phyloP scores from a whole-genome alignment of 2,113 vertebrate species.

The Ia io region DNA sequence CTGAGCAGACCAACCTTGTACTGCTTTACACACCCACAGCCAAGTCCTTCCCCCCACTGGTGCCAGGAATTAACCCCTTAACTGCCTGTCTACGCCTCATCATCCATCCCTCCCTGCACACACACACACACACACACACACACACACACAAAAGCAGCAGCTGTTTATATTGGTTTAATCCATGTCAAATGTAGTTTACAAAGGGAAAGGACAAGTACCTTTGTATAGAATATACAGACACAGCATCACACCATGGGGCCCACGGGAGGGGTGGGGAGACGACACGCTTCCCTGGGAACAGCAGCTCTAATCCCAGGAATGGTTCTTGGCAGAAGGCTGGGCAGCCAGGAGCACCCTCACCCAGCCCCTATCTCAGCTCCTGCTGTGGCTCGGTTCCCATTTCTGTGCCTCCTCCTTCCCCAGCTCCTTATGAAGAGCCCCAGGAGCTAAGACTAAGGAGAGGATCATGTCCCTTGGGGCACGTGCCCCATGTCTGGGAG shows the following conservation, averaged over 20 bases:
- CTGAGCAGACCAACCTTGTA: not conserved
- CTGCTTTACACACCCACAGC: not conserved
- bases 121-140: not conserved
- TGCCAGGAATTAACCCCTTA: constrained; percentile 8
- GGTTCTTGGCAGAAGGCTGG: constrained; percentile 32
- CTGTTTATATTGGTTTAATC: constrained; percentile 92
- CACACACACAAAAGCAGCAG: constrained; percentile 17
- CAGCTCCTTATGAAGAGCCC: constrained; percentile 81
- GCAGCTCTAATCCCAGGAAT: constrained; percentile 39
- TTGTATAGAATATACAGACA: constrained; percentile 96
- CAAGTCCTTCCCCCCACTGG: not conserved
- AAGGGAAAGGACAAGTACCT: constrained; percentile 95
- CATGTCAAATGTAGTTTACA: constrained; percentile 97
- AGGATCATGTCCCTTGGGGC: constrained; percentile 81
- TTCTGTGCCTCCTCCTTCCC: not conserved
- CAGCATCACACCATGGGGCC: constrained; percentile 89
- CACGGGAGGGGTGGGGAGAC: constrained; percentile 17
- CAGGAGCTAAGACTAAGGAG: constrained; percentile 85
- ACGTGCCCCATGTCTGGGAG: constrained; percentile 87
- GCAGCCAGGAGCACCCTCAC: not conserved
- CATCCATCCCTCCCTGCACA: not conserved
- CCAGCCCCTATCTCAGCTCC: not conserved
- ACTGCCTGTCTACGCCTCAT: not conserved
- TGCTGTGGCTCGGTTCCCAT: constrained; percentile 28
- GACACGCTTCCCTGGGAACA: constrained; percentile 32